Base-by-base conservation (phyloP, 2,888 invertebrate species). In the Oligia strigilis region DNA sequence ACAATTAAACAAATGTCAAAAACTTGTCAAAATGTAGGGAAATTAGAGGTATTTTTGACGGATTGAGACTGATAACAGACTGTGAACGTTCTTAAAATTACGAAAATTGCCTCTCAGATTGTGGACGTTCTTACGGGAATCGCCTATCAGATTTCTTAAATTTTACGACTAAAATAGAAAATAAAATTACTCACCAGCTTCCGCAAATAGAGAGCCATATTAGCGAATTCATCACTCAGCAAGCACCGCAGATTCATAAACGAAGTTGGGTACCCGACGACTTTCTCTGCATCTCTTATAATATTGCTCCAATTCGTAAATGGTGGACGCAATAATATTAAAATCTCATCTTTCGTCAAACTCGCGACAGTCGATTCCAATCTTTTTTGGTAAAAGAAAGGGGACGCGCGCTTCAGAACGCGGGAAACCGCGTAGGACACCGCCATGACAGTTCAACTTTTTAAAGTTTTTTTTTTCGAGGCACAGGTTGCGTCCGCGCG, bases 191-290 rank as follows among this genome's bases (percentile, higher is more conserved):
- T 96, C 77, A 97, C 97, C 96, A 97, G 90, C 93, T 97, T 97
- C 82, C 97, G 92, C 80, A 97, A 94, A 93, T 97, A 97, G 60
- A 97, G 92, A 65, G 97, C 97, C 94, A 97, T 94, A 92, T 97
- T 97, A 67, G 97, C 97, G 89, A 97, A 97, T 92, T 97, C 97
- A 91, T 97, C 97, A 92, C 97, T 97, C 90, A 97, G 92, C 83
- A 97, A 93, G 92, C 97, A 97, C 92, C 97, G 93, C 89, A 97
- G 92, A 93, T 97, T 97, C 97, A 97, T 97, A 90, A 97, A 97
- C 85, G 97, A 97, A 87, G 97, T 97, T 88, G 97, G 97, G 95
- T 97, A 96, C 72, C 97, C 97, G 71, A 97, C 96, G 0, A 97
- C 96, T 94, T 97, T 97, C 94, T 97, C 97, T 55, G 97, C 97